Percentiles rank a stretch among this genome's conserved stretches.
These are phyloP conservation scores for Archaeoteleia sp. DNA, from an alignment of 2,888 invertebrate genomes.

Conservation along the genomic window DNA sequence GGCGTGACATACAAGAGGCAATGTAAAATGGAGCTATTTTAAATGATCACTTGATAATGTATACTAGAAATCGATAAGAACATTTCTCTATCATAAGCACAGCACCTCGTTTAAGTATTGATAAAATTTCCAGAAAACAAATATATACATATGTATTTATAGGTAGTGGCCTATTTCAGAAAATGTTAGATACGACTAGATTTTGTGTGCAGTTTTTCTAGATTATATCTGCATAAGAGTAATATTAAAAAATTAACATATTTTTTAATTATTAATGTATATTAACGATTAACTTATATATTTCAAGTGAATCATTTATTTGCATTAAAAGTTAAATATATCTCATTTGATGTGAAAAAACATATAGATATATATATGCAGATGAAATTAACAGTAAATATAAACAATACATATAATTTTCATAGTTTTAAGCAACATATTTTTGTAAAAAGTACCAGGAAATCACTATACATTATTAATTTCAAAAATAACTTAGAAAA, in stretches of 20 bases:
- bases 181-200: constrained; percentile 46
- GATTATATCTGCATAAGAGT: constrained; percentile 2
- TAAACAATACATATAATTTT: constrained; percentile 33
- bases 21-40: constrained; percentile 37
- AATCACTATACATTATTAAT: constrained; percentile 11
- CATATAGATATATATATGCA: too few relatives aligned
- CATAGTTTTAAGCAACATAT: constrained; percentile 27
- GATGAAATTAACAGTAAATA: not conserved
- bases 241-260: too few relatives aligned
- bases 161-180: constrained; percentile 51
- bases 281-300: too few relatives aligned
- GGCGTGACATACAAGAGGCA: constrained; percentile 31
- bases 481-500: constrained; percentile 7
- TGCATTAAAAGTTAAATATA: too few relatives aligned
- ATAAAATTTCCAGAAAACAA: constrained; percentile 24
- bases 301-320: too few relatives aligned
- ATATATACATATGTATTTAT: constrained; percentile 1
- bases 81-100: constrained; percentile 31
- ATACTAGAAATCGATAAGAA: constrained; percentile 21
- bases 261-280: too few relatives aligned
- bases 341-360: too few relatives aligned
- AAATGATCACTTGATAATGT: constrained; percentile 25
- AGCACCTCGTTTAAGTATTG: constrained; percentile 15
- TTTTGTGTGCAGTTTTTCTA: constrained; percentile 22
- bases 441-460: constrained; percentile 23